phyloP scores from a whole-genome alignment of 2,113 vertebrate genomes.

The Hystrix brachyura region DNA sequence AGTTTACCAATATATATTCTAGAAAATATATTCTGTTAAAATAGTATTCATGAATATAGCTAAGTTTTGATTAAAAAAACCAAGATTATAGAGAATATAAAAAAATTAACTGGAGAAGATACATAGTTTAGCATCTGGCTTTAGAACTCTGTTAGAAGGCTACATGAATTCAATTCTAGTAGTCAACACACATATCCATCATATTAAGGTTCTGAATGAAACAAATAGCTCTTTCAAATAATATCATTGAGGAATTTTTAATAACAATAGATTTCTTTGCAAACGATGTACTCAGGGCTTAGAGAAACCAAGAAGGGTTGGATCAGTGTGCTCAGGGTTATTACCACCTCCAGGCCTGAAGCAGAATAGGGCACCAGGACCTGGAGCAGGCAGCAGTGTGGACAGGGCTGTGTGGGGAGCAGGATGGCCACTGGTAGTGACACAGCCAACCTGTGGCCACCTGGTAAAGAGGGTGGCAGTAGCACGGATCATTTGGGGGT shows the following conservation, averaged over 20 bases:
- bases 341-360: not conserved
- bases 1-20: not conserved
- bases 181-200: not conserved
- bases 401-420: not conserved
- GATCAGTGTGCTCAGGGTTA: rapidly evolving
- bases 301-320: not conserved
- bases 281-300: not conserved
- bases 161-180: not conserved
- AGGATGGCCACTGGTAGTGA: not conserved
- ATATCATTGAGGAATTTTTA: not conserved
- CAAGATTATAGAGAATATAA: not conserved
- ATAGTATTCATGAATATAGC: not conserved
- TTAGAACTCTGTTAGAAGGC: not conserved
- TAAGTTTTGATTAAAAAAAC: not conserved
- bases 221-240: not conserved
- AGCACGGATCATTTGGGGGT: not conserved
- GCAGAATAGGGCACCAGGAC: not conserved
- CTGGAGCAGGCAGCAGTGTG: not conserved
- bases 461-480: rapidly evolving
- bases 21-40: not conserved
- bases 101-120: not conserved
- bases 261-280: not conserved
- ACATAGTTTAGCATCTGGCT: not conserved
- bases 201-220: not conserved
- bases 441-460: not conserved